Evolutionary conservation across 35 echinoderm and acorn worm species (phyloP).

Genomic region (Heliocidaris erythrogramma): DNA sequence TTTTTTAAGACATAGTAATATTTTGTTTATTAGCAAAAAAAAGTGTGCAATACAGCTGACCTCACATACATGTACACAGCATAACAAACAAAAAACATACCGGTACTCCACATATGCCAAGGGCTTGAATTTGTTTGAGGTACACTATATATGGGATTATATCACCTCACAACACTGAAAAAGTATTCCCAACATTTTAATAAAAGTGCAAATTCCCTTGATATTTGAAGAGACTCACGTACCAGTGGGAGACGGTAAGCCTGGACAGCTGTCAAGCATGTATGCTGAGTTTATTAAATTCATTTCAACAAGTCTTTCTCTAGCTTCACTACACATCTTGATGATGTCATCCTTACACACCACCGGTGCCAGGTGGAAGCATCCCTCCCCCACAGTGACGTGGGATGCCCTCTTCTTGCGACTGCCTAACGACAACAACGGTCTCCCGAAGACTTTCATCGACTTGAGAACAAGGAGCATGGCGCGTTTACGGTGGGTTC

Average conservation of each 20-base stretch:
- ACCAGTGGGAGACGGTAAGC: neutral
- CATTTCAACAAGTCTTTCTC: conserved; percentile 31
- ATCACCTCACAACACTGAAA: neutral
- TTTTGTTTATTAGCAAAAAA: too few relatives aligned
- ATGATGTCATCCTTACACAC: conserved; percentile 11
- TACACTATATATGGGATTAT: neutral
- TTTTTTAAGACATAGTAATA: too few relatives aligned
- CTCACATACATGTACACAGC: neutral
- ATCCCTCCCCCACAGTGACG: neutral
- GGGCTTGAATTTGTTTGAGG: neutral
- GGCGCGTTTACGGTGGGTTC: neutral
- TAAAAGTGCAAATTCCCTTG: neutral
- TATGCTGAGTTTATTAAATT: conserved; percentile 19
- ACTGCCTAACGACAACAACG: neutral
- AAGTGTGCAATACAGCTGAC: neutral
- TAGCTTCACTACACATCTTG: neutral
- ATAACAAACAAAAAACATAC: neutral
- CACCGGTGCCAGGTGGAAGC: neutral
- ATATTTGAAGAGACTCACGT: neutral
- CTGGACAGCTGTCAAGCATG: conserved; percentile 9
- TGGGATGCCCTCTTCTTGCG: neutral
- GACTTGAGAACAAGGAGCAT: conserved; percentile 16
- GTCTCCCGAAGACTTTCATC: conserved; percentile 24
- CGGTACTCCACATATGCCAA: neutral
- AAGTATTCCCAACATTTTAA: neutral